phyloP scores from a whole-genome alignment of 2,888 invertebrate genomes.

The Melangyna quadrimaculata region DNA sequence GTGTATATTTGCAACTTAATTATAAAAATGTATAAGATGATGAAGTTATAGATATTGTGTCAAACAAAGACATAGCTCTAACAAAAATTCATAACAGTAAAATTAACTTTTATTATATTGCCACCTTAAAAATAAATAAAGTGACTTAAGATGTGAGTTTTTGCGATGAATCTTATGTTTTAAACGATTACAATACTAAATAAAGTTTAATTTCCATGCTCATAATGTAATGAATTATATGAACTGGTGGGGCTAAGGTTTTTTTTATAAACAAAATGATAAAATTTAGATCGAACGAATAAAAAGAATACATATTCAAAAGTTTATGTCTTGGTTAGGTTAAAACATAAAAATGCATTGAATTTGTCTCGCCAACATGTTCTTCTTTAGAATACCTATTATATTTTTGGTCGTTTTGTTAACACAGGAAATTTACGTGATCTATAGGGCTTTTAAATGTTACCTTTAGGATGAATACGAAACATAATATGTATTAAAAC shows the following conservation, averaged over 20 bases:
- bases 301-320: background rate
- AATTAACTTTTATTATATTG: background rate
- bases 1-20: background rate
- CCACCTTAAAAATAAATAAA: background rate
- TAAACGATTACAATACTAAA: background rate
- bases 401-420: background rate
- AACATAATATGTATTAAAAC: background rate
- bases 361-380: slow-evolving; percentile 1
- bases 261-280: background rate
- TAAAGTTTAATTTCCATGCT: background rate
- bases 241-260: background rate
- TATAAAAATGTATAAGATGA: background rate
- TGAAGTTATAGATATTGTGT: background rate
- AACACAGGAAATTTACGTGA: background rate
- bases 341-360: slow-evolving; percentile 38
- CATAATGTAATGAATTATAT: background rate
- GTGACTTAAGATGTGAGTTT: background rate
- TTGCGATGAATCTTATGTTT: background rate
- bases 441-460: background rate
- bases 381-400: background rate
- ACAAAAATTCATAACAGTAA: background rate
- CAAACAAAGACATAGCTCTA: background rate
- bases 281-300: background rate
- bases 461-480: background rate
- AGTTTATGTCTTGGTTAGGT: background rate